Evolutionary conservation across 1,140 invertebrate species (phyloP), one percentile per base, ranked within the genome.

Genomic region (Sweltsa coloradensis): DNA sequence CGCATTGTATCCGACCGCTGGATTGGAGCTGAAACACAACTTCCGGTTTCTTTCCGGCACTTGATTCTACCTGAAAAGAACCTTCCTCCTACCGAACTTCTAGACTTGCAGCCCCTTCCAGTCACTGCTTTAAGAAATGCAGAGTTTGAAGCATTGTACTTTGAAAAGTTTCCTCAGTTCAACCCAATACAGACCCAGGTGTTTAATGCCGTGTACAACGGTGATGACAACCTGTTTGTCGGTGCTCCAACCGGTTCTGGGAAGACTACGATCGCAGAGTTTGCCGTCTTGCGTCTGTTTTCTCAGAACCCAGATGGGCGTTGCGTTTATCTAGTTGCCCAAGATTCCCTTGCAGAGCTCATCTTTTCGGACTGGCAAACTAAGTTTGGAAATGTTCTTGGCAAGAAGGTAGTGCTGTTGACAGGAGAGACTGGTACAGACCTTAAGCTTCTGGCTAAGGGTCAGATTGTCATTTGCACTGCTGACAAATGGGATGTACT

Each of bases 101-200:
- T 99, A n/a, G 96, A 99, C 70, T 70, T 99, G 18, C 95, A 99
- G 63, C 94, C 96, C 1, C 67, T 99, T 31, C 95, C 95, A 0
- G 83, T 84, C 25, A 85, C 85, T 0, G 88, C 86, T 6, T 59
- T 90, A 6, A 58, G 91, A 51, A 97, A 97, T 64, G 65, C 78
- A 0, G 75, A 79, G 36, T 97, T 85, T 62, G 93, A 98, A 62
- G 66, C 71, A 4, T 67, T 99, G 4, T 99, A 98, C 58, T 69
- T 68, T 3, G 78, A 90, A 5, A 81, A 81, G 51, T 93, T 97
- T 59, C 81, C 81, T 11, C 89, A 95, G 62, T 98, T 99, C 64
- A 99, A 99, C 71, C 92, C 96, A 0, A 97, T 99, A 52, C 97
- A 99, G 64, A 99, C 97, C 0, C 97, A 99, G 74, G 95, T 98